Evolutionary conservation across 1,140 invertebrate species (phyloP).

Genomic region (Drosophila aff.): DNA sequence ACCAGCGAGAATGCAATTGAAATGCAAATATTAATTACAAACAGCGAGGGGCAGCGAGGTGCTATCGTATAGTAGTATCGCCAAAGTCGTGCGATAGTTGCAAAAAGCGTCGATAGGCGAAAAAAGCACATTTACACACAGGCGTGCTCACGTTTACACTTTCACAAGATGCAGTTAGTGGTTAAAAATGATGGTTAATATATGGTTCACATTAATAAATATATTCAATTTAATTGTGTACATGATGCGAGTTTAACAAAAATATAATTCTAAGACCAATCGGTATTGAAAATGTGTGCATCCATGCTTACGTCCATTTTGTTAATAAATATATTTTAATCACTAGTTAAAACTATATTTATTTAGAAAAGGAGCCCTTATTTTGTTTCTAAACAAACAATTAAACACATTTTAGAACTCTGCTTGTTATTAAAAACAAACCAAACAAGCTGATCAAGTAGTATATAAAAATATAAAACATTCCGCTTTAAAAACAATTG

Average conservation of each 20-base stretch:
- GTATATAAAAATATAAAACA: background rate
- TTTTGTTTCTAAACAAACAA: background rate
- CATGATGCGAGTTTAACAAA: background rate
- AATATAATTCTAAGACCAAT: fast-evolving
- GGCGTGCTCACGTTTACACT: background rate
- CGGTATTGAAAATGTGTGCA: background rate
- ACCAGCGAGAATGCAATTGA: slow-evolving; percentile 40
- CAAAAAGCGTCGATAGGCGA: background rate
- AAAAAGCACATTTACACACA: too few relatives aligned
- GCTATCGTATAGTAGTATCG: background rate
- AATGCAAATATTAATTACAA: slow-evolving; percentile 58
- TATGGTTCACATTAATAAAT: background rate
- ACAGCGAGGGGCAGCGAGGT: slow-evolving; percentile 12
- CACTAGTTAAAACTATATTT: too few relatives aligned
- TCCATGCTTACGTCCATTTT: background rate
- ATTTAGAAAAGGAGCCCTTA: background rate
- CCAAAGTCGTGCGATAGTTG: background rate
- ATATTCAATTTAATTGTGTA: background rate
- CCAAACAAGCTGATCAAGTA: too few relatives aligned
- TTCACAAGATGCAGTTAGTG: background rate
- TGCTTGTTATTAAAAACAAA: background rate
- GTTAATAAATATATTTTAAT: background rate
- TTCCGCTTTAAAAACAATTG: background rate
- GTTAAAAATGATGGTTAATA: background rate
- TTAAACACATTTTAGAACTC: background rate